A percentile compares a stretch with the other conserved stretches of the same genome.
Conservation (phyloP, 2,888 invertebrate species). For the Mesoligia furuncula region DNA sequence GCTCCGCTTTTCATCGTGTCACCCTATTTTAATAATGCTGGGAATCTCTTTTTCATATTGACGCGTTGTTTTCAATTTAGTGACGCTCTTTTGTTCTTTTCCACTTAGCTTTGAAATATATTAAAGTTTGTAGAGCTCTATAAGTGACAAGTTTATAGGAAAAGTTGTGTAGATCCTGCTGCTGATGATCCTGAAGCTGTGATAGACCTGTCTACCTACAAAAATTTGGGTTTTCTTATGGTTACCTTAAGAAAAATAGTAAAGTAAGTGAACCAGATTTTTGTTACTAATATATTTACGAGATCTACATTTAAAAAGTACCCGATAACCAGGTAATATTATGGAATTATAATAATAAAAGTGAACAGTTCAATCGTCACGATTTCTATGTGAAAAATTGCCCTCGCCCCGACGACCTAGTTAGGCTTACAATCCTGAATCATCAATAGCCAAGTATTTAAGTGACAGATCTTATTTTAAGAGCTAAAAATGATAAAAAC, state of each 20-base stretch:
- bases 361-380: neutral
- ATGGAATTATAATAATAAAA: neutral
- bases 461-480: neutral
- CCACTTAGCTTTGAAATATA: constrained; percentile 8
- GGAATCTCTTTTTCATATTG: constrained; percentile 40
- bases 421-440: neutral
- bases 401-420: too few relatives aligned
- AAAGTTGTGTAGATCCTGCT: neutral
- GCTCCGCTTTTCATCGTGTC: constrained; percentile 25
- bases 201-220: too few relatives aligned
- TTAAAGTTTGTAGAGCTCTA: constrained; percentile 10
- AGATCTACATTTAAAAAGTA: neutral
- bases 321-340: neutral
- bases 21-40: constrained; percentile 35
- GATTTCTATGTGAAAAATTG: neutral
- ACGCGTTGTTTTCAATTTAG: constrained; percentile 37
- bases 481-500: neutral
- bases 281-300: neutral
- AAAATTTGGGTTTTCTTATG: too few relatives aligned
- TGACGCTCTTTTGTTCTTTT: constrained; percentile 28
- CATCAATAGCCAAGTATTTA: neutral
- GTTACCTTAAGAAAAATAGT: too few relatives aligned
- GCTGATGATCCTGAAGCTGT: too few relatives aligned
- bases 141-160: neutral
- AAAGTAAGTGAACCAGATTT: neutral